Conservation (phyloP, 2,113 vertebrate genomes). For the Salminus brasiliensis region DNA sequence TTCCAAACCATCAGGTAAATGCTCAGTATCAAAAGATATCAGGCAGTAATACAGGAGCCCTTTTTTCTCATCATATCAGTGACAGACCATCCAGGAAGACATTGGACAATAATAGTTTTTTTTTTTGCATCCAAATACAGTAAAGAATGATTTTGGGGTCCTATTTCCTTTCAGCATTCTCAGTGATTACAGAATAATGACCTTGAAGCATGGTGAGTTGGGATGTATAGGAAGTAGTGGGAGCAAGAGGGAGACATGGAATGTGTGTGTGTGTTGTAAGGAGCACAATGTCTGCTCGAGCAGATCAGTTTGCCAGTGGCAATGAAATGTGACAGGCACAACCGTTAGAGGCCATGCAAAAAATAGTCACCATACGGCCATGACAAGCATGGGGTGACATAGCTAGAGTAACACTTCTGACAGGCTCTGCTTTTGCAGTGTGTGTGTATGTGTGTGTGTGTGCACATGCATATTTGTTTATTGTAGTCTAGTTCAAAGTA, state of each 20-base stretch:
- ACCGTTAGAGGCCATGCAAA: slow-evolving; percentile 64
- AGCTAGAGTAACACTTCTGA: slow-evolving; percentile 67
- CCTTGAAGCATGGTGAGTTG: slow-evolving; percentile 52
- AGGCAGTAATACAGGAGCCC: background rate
- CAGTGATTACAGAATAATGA: slow-evolving; percentile 55
- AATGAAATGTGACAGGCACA: slow-evolving; percentile 75
- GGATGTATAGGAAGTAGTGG: slow-evolving; percentile 25
- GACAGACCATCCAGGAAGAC: background rate
- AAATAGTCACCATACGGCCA: slow-evolving; percentile 72
- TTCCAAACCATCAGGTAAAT: background rate
- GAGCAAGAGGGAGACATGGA: background rate
- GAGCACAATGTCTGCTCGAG: slow-evolving; percentile 33
- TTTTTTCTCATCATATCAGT: background rate
- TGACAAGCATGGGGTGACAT: slow-evolving; percentile 60
- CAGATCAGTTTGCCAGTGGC: slow-evolving; percentile 60
- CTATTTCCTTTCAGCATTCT: no score
- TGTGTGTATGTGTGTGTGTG: slow-evolving; percentile 29
- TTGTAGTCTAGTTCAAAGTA: no score
- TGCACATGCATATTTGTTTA: no score
- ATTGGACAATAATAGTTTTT: background rate
- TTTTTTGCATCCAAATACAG: background rate
- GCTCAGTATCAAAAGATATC: background rate
- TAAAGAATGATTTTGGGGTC: slow-evolving; percentile 29
- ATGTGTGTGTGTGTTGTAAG: slow-evolving; percentile 4
- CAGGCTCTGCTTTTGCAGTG: slow-evolving; percentile 61